Conservation (phyloP, 53 echinoderm and acorn worm species). For the Holothuria scabra region DNA sequence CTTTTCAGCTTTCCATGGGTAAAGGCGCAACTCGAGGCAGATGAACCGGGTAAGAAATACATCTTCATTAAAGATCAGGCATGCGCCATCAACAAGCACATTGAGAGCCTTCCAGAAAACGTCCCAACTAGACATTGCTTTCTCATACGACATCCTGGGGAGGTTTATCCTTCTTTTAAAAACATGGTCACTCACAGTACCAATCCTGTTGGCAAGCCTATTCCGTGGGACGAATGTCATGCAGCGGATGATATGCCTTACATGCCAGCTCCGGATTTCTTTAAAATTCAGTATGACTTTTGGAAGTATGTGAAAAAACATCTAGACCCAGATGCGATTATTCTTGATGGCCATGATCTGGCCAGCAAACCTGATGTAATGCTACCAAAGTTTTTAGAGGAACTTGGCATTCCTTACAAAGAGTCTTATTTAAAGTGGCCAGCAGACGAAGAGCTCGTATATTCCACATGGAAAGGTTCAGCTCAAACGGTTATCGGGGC, state of each 20-base stretch:
- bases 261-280: conserved; percentile 1
- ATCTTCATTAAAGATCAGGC: conserved; percentile 35
- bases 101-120: conserved; percentile 4
- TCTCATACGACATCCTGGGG: conserved; percentile 17
- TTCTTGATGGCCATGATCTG: conserved; percentile 33
- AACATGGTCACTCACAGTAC: background rate
- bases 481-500: background rate
- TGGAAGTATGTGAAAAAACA: conserved; percentile 37
- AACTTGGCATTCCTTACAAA: conserved; percentile 23
- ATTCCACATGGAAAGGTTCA: conserved; percentile 23
- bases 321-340: conserved; percentile 4
- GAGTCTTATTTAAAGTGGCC: conserved; percentile 12
- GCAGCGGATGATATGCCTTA: background rate
- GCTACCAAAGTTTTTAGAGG: conserved; percentile 20
- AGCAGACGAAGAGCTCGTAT: conserved; percentile 2
- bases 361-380: conserved; percentile 14
- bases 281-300: conserved; percentile 3
- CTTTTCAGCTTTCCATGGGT: conserved; percentile 7
- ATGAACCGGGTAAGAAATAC: conserved; percentile 15
- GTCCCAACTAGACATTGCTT: conserved; percentile 22
- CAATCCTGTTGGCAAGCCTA: background rate
- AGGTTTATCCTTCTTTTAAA: conserved; percentile 25
- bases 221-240: conserved; percentile 30
- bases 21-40: conserved; percentile 6
- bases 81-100: background rate